These are phyloP conservation scores for Megaustenia siamemsis DNA, from an alignment of 2,888 invertebrate genomes.

Conservation along the genomic window DNA sequence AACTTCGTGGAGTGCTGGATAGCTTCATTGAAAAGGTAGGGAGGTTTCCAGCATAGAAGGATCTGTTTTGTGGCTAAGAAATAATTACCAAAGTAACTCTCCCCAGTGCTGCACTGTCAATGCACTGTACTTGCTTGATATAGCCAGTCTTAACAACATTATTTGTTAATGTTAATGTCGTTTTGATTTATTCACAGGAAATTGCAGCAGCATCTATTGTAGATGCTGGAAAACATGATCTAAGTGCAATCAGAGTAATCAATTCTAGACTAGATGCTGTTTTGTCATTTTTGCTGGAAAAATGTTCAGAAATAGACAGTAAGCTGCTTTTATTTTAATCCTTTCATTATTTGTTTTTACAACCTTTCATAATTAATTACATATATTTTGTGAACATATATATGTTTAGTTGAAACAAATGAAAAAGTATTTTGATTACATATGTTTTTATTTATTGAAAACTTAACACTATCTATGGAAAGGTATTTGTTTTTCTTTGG, in stretches of 20 bases:
- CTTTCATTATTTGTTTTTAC: too few species aligned
- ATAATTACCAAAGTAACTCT: too few species aligned
- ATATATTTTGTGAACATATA: too few species aligned
- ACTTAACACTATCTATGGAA: too few species aligned
- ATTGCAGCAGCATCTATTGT: not conserved
- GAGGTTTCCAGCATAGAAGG: not conserved
- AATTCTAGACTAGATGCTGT: not conserved
- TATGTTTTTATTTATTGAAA: too few species aligned
- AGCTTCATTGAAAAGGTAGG: not conserved
- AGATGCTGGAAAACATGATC: not conserved
- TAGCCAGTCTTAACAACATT: too few species aligned
- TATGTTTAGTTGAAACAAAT: too few species aligned
- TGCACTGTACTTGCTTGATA: not conserved
- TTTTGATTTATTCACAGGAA: slow-evolving; percentile 2
- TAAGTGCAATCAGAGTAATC: not conserved
- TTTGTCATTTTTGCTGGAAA: slow-evolving; percentile 9
- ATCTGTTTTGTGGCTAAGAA: not conserved
- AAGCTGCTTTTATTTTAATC: not conserved
- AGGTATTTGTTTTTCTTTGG: too few species aligned
- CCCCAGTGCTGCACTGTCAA: too few species aligned
- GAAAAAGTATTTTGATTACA: too few species aligned
- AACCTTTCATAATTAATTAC: too few species aligned
- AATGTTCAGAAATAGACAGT: slow-evolving; percentile 28
- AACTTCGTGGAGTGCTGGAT: slow-evolving; percentile 9
- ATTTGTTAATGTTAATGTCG: not conserved